phyloP scores from a whole-genome alignment of 2,113 vertebrate genomes.

The Stegostoma tigrinum region DNA sequence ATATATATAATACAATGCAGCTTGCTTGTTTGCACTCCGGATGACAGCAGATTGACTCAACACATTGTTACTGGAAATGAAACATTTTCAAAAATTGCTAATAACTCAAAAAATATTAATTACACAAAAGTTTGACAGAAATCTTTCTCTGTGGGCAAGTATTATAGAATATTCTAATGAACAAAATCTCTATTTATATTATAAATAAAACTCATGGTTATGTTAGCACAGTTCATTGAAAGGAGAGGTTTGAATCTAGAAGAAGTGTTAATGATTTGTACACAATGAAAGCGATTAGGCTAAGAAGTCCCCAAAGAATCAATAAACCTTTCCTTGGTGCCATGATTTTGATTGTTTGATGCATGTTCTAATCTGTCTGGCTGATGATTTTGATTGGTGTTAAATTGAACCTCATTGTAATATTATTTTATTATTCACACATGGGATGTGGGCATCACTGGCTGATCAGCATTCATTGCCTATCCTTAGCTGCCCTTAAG shows the following conservation, averaged over 20 bases:
- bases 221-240: neutral
- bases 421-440: neutral
- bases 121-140: neutral
- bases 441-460: too few species aligned
- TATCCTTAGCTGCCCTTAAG: too few species aligned
- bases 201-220: neutral
- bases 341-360: neutral
- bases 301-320: neutral
- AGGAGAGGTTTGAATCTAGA: neutral
- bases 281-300: neutral
- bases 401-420: neutral
- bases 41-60: neutral
- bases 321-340: neutral
- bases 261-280: neutral
- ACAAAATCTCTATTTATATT: neutral
- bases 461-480: too few species aligned
- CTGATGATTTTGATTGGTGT: neutral
- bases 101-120: neutral
- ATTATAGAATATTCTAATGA: neutral
- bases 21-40: neutral
- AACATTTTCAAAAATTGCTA: too few species aligned
- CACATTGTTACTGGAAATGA: too few species aligned
- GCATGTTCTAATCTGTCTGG: neutral
- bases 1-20: neutral
- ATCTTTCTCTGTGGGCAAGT: neutral